These are phyloP conservation scores for Sebastes vulpes DNA, from an alignment of 2,797 vertebrate genomes.

Conservation along the genomic window DNA sequence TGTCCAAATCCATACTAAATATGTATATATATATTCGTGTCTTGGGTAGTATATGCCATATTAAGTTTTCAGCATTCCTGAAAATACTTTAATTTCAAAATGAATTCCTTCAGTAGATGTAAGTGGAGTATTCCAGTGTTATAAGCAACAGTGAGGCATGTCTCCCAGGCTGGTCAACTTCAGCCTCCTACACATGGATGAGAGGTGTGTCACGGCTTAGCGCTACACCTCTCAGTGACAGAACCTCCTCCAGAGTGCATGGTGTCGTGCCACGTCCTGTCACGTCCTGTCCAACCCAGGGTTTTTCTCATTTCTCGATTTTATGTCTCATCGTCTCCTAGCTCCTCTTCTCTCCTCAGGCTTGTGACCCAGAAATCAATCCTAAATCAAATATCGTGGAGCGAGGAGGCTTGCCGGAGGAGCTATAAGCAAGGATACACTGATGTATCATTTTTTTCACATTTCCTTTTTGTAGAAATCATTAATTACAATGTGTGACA, in stretches of 20 bases:
- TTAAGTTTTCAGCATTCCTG: background rate
- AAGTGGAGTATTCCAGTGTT: background rate
- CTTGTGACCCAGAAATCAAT: no score
- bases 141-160: background rate
- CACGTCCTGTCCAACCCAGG: constrained; percentile 64
- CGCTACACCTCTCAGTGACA: constrained; percentile 56
- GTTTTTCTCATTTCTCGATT: no score
- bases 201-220: constrained; percentile 56
- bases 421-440: no score
- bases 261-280: constrained; percentile 74
- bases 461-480: no score
- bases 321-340: no score
- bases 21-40: background rate
- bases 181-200: constrained; percentile 27
- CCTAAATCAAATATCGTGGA: no score
- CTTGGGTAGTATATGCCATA: background rate
- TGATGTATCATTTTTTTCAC: no score
- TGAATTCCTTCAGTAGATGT: background rate
- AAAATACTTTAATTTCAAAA: background rate
- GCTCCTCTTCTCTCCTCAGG: no score
- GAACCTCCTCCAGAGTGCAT: constrained; percentile 65
- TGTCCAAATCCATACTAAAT: background rate
- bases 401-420: no score
- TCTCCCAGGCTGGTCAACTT: constrained; percentile 23
- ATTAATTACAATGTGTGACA: no score